These are phyloP conservation scores for Napeogenes inachia DNA, from an alignment of 2,888 invertebrate genomes.

Conservation along the genomic window DNA sequence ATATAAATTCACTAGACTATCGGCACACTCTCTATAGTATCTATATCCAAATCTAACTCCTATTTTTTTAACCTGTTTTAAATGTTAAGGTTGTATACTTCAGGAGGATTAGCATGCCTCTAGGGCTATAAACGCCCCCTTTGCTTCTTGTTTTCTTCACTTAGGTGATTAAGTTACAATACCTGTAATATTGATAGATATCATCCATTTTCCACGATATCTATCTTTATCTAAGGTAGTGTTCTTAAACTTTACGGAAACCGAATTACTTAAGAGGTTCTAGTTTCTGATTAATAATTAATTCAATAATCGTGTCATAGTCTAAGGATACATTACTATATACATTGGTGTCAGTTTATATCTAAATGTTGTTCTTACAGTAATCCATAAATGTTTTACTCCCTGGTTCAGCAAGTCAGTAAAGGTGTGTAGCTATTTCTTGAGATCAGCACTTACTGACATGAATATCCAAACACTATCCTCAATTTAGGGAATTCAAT, in stretches of 20 bases:
- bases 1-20: conserved; percentile 21
- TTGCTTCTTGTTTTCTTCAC: conserved; percentile 75
- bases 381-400: conserved; percentile 1
- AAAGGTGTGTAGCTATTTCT: background rate
- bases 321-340: conserved; percentile 22
- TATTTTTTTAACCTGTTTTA: conserved; percentile 77
- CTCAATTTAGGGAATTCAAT: conserved; percentile 19
- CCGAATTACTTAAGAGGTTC: conserved; percentile 57
- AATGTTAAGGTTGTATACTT: conserved; percentile 72
- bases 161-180: conserved; percentile 46
- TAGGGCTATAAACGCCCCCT: conserved; percentile 62
- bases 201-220: conserved; percentile 44
- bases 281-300: conserved; percentile 31
- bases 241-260: conserved; percentile 38
- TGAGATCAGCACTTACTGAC: background rate
- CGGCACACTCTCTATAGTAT: conserved; percentile 48
- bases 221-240: conserved; percentile 46
- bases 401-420: background rate
- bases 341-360: conserved; percentile 1
- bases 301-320: conserved; percentile 22
- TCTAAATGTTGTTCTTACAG: conserved; percentile 3
- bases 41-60: conserved; percentile 74
- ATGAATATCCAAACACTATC: conserved; percentile 9
- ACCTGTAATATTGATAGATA: conserved; percentile 45
- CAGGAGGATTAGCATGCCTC: conserved; percentile 50